Percentiles rank a stretch among this genome's conserved stretches.
These are phyloP conservation scores for Otolemur garnettii DNA, from an alignment of 2,113 vertebrate genomes.

Conservation along the genomic window DNA sequence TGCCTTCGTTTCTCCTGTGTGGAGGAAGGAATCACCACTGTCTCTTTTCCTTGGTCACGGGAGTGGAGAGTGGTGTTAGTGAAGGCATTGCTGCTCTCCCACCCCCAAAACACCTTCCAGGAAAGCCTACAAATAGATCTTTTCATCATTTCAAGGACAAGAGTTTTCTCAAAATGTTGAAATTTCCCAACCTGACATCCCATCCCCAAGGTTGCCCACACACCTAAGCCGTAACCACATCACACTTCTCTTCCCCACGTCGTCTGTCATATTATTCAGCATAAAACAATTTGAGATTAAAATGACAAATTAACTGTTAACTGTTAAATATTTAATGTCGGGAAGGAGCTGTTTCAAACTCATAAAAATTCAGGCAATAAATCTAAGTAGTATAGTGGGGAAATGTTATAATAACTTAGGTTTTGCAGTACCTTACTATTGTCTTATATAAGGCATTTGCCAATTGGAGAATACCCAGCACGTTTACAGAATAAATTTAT, in stretches of 20 bases:
- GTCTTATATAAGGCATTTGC: slow-evolving; percentile 67
- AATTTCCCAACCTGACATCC: background rate
- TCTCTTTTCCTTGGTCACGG: background rate
- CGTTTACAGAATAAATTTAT: slow-evolving; percentile 82
- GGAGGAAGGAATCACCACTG: background rate
- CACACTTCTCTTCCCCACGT: background rate
- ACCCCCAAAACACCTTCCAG: background rate
- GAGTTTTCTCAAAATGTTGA: background rate
- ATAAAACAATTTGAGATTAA: slow-evolving; percentile 74
- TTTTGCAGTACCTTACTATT: slow-evolving; percentile 70
- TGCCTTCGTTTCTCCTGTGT: background rate
- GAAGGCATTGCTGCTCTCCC: background rate
- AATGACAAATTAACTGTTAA: slow-evolving; percentile 82
- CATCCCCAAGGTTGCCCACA: background rate
- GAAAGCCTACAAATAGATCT: background rate
- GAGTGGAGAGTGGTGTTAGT: background rate
- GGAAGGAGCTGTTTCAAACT: slow-evolving; percentile 76
- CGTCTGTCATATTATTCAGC: background rate
- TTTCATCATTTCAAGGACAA: background rate
- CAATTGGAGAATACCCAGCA: slow-evolving; percentile 35
- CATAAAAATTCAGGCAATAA: slow-evolving; percentile 75
- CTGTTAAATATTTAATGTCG: slow-evolving; percentile 82
- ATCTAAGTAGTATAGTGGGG: slow-evolving; percentile 68
- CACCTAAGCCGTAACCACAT: background rate
- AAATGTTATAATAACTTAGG: slow-evolving; percentile 75